Conservation (phyloP, 1,140 invertebrate species). For the Drosophila saltans region DNA sequence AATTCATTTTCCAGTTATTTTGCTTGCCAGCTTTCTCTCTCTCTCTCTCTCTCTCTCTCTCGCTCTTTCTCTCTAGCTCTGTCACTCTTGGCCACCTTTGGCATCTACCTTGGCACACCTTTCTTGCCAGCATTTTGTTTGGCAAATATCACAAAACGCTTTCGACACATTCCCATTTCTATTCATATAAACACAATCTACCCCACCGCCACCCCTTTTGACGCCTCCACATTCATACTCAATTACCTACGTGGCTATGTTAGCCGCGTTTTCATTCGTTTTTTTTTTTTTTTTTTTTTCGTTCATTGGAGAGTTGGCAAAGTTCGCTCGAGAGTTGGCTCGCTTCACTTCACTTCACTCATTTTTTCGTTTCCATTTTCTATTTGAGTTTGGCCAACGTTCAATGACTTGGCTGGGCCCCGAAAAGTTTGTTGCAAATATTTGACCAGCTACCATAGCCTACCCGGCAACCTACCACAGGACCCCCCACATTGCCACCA, state of each 20-base stretch:
- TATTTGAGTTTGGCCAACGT: slow-evolving; percentile 71
- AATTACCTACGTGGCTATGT: slow-evolving; percentile 72
- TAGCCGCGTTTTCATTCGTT: slow-evolving; percentile 22
- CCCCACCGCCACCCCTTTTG: neutral
- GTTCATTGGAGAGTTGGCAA: slow-evolving; percentile 22
- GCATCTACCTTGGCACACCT: slow-evolving; percentile 17
- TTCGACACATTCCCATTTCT: slow-evolving; percentile 68
- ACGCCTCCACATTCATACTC: slow-evolving; percentile 64
- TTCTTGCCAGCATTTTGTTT: slow-evolving; percentile 64
- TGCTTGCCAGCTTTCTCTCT: slow-evolving; percentile 56
- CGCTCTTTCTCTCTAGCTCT: neutral
- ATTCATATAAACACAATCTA: no score
- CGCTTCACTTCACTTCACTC: slow-evolving; percentile 31
- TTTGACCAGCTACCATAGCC: slow-evolving; percentile 58
- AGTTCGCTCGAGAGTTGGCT: slow-evolving; percentile 7
- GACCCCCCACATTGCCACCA: no score
- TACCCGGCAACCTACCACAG: neutral
- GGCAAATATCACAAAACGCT: slow-evolving; percentile 73
- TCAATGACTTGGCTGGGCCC: slow-evolving; percentile 71
- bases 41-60: neutral
- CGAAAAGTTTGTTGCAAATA: slow-evolving; percentile 77
- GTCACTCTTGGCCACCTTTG: slow-evolving; percentile 1
- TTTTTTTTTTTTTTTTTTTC: slow-evolving; percentile 6
- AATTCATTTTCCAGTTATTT: slow-evolving; percentile 81
- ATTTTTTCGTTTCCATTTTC: slow-evolving; percentile 21